phyloP scores from a whole-genome alignment of 2,888 invertebrate genomes.

The Pteria penguin region DNA sequence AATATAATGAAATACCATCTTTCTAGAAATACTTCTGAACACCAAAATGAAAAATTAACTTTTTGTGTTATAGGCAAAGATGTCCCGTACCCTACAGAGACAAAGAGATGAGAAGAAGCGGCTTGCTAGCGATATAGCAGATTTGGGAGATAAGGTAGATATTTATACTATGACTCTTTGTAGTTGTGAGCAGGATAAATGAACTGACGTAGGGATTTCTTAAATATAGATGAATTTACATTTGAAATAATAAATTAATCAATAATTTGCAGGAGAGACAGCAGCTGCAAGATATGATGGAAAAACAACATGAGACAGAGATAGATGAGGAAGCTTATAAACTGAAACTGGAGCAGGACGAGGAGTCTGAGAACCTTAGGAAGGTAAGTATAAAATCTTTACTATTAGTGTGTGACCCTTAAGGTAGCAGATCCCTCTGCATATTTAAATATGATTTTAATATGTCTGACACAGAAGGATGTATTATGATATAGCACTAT shows the following conservation, averaged over 20 bases:
- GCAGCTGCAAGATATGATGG: conserved; percentile 65
- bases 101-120: conserved; percentile 61
- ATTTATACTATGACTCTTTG: too few species aligned
- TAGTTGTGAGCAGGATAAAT: too few species aligned
- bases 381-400: conserved; percentile 65
- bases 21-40: too few species aligned
- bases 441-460: too few species aligned
- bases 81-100: conserved; percentile 55
- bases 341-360: conserved; percentile 77
- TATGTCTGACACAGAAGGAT: too few species aligned
- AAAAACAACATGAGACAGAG: conserved; percentile 73
- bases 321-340: conserved; percentile 72
- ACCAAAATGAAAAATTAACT: too few species aligned
- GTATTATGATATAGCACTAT: too few species aligned
- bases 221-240: too few species aligned
- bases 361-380: conserved; percentile 75
- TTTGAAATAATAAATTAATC: background rate
- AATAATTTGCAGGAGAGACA: conserved; percentile 62
- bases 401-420: background rate
- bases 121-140: conserved; percentile 51
- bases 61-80: conserved; percentile 52
- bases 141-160: conserved; percentile 55
- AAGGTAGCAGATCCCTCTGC: too few species aligned
- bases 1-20: too few species aligned
- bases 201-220: too few species aligned